Base-by-base conservation (phyloP, 2,888 invertebrate species). In the Bedellia somnulentella region DNA sequence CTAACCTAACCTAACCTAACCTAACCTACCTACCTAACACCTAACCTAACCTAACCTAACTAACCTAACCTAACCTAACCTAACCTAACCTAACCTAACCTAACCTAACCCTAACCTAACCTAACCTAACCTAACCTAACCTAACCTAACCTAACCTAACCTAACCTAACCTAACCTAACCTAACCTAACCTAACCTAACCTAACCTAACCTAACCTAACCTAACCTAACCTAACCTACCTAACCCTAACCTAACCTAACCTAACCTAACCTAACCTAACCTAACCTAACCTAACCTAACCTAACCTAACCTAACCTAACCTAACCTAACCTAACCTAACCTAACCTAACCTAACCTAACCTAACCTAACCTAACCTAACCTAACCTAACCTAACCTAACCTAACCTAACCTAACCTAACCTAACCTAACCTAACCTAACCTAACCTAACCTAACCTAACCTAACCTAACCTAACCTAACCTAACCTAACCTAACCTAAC, bases 91-190 rank as follows among this genome's bases (percentile, higher is more conserved):
- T 27, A 27, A 32, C 21, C 32, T 27, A 9, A 27, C 22, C 32
- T 17, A 25, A 31, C 28, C 31, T 26, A 31, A 31, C 31, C 34
- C 34, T 31, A 34, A 34, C 34, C 31, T 29, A 36, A 33, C 38
- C 36, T 38, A 34, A 35, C 35, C 37, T 36, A 33, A 32, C 35
- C 33, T 35, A 34, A 33, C 37, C 40, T 37, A 41, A 41, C 42
- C 40, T 40, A 40, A 39, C 39, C 42, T 40, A 39, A 40, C 39
- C 40, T 42, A 42, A 42, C 42, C 42, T 39, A 42, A 40, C 40
- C 42, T 39, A 41, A 42, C 40, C 42, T 40, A 41, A 43, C 41
- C 41, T 40, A 41, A 37, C 40, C 36, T 36, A 38, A 39, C 38
- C 40, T 37, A 40, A 40, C 41, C 40, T 40, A 40, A 40, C 40